phyloP scores from a whole-genome alignment of 2,888 invertebrate genomes.

The Netelia fuscicornis region DNA sequence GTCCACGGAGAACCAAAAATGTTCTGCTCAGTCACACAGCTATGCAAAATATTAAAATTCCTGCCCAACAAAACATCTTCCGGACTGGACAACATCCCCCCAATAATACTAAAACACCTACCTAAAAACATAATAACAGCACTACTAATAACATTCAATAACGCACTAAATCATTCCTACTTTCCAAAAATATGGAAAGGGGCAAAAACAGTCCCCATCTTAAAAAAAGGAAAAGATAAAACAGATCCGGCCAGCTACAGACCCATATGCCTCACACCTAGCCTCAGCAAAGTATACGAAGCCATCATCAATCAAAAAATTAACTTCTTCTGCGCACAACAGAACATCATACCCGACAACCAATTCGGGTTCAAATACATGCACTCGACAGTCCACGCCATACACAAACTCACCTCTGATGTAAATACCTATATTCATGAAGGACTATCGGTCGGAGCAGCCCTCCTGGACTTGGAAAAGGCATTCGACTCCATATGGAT shows the following conservation, averaged over 20 bases:
- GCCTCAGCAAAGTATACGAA: constrained; percentile 68
- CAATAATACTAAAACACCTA: constrained; percentile 60
- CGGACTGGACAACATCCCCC: constrained; percentile 59
- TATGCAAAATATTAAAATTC: constrained; percentile 14
- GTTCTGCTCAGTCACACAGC: background rate
- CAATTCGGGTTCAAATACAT: constrained; percentile 70
- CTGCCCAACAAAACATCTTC: constrained; percentile 64
- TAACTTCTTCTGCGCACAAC: constrained; percentile 10
- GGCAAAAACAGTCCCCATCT: constrained; percentile 63
- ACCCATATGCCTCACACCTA: constrained; percentile 68
- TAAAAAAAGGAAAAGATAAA: constrained; percentile 60
- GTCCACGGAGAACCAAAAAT: background rate
- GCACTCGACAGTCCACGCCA: constrained; percentile 70
- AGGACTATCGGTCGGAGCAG: constrained; percentile 18
- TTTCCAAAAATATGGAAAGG: constrained; percentile 54
- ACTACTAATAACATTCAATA: constrained; percentile 64
- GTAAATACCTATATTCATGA: constrained; percentile 40
- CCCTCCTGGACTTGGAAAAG: constrained; percentile 15
- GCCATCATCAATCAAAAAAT: constrained; percentile 51
- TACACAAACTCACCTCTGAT: constrained; percentile 64
- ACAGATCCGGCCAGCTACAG: constrained; percentile 61
- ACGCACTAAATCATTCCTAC: constrained; percentile 29
- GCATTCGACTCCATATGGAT: constrained; percentile 33
- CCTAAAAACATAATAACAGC: constrained; percentile 18
- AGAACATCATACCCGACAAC: constrained; percentile 59